A percentile compares a stretch with the other conserved stretches of the same genome.
Conservation (phyloP, 2,888 invertebrate species). For the Phaonia tiefii region DNA sequence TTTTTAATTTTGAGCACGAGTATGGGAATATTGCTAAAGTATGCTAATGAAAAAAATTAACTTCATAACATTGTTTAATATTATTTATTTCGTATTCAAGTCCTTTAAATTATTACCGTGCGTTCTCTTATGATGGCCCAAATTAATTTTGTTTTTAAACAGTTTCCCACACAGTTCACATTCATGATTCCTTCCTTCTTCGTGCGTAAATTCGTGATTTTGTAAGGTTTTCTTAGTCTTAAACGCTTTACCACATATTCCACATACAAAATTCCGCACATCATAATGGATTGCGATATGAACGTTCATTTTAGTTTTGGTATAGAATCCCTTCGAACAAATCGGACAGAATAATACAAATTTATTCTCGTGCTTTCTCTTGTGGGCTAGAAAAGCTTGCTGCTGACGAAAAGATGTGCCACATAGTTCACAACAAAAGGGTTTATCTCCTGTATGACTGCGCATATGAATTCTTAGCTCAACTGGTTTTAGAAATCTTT, state of each 20-base stretch:
- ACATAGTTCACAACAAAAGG: slow-evolving; percentile 62
- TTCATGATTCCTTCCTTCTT: slow-evolving; percentile 58
- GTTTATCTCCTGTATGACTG: slow-evolving; percentile 56
- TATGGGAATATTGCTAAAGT: no score
- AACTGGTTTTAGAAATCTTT: slow-evolving; percentile 54
- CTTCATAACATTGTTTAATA: no score
- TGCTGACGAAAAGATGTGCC: slow-evolving; percentile 56
- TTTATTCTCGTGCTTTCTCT: slow-evolving; percentile 53
- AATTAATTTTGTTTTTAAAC: slow-evolving; percentile 57
- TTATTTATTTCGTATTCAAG: neutral
- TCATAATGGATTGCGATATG: slow-evolving; percentile 63
- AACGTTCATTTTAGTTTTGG: slow-evolving; percentile 56
- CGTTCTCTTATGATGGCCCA: slow-evolving; percentile 58
- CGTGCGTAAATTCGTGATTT: slow-evolving; percentile 53
- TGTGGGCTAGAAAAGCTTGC: slow-evolving; percentile 55
- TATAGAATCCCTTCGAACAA: slow-evolving; percentile 58
- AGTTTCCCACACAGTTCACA: slow-evolving; percentile 63
- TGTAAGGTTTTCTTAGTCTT: slow-evolving; percentile 57
- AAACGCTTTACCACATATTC: slow-evolving; percentile 62
- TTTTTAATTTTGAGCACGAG: no score
- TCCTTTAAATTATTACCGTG: slow-evolving; percentile 37
- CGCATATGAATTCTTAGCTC: slow-evolving; percentile 64
- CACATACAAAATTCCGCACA: slow-evolving; percentile 56
- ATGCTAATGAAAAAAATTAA: no score
- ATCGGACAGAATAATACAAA: slow-evolving; percentile 53